Conservation (phyloP, 1,140 invertebrate genomes). For the Drosophila tani region DNA sequence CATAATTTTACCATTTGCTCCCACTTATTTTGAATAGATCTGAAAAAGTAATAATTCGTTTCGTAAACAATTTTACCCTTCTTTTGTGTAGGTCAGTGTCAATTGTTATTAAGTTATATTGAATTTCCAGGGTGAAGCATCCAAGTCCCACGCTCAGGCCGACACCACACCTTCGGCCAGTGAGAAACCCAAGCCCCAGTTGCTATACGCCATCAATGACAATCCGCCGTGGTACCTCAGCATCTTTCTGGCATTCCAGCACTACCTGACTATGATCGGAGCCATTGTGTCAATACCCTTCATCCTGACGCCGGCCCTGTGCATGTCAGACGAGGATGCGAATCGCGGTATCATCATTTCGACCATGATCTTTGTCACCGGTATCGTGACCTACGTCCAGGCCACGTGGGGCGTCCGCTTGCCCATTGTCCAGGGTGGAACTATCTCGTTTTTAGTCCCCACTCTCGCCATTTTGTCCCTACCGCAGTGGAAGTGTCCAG, state of each 20-base stretch:
- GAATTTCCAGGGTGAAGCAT: conserved; percentile 30
- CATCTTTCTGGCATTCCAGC: conserved; percentile 93
- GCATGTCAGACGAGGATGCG: conserved; percentile 92
- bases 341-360: conserved; percentile 93
- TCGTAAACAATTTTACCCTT: background rate
- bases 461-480: conserved; percentile 93
- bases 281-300: conserved; percentile 94
- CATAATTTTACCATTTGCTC: background rate
- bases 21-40: too few species aligned
- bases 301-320: conserved; percentile 92
- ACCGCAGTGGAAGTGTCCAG: conserved; percentile 92
- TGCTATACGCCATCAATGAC: conserved; percentile 92
- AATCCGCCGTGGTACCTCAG: conserved; percentile 93
- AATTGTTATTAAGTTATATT: conserved; percentile 1
- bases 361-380: conserved; percentile 95
- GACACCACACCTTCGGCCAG: background rate
- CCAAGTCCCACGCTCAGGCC: conserved; percentile 28
- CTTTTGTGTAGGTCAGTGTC: too few species aligned
- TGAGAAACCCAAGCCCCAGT: conserved; percentile 63
- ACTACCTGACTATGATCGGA: conserved; percentile 95
- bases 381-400: conserved; percentile 93
- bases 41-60: background rate
- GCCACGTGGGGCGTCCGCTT: conserved; percentile 90
- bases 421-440: conserved; percentile 91
- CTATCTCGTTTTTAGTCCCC: conserved; percentile 94